Percentiles rank a stretch among this genome's conserved stretches.
Evolutionary conservation across 2,888 invertebrate species (phyloP).

Genomic region (Drosophila affinis): DNA sequence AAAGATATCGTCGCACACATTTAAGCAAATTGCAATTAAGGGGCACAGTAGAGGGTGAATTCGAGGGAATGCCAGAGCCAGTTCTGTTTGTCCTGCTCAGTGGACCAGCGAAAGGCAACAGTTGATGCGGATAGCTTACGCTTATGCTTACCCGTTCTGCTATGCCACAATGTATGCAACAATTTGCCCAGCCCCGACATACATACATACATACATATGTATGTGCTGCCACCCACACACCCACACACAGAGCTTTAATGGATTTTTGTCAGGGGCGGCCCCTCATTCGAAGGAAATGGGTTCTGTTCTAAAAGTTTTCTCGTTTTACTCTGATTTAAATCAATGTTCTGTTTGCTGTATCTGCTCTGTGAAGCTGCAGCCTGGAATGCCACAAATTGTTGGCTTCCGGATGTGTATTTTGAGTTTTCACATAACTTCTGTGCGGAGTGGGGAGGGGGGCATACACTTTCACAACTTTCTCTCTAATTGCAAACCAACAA

Average conservation of each 20-base stretch:
- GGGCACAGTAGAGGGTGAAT: slow-evolving; percentile 9
- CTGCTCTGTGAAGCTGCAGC: background rate
- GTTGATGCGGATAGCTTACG: background rate
- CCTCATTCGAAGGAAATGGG: slow-evolving; percentile 18
- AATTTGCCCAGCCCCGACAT: slow-evolving; percentile 36
- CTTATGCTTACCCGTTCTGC: slow-evolving; percentile 31
- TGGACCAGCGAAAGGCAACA: slow-evolving; percentile 15
- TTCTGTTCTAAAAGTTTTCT: slow-evolving; percentile 15
- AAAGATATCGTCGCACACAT: slow-evolving; percentile 75
- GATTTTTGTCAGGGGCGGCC: slow-evolving; percentile 11
- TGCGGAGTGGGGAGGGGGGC: slow-evolving; percentile 1
- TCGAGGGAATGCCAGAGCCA: slow-evolving; percentile 12
- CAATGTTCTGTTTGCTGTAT: background rate
- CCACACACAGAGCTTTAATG: slow-evolving; percentile 24
- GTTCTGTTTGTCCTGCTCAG: slow-evolving; percentile 41
- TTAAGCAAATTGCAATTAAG: slow-evolving; percentile 77
- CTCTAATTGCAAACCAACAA: slow-evolving; percentile 56
- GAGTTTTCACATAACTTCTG: slow-evolving; percentile 10
- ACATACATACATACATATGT: too few species aligned
- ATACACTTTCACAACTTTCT: slow-evolving; percentile 56
- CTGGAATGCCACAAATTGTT: background rate
- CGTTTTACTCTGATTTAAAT: background rate
- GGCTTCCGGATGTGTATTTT: background rate
- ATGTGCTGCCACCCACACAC: background rate
- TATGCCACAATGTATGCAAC: slow-evolving; percentile 77